Conservation (phyloP, 1,140 invertebrate species). For the Trachelipus rathkii region DNA sequence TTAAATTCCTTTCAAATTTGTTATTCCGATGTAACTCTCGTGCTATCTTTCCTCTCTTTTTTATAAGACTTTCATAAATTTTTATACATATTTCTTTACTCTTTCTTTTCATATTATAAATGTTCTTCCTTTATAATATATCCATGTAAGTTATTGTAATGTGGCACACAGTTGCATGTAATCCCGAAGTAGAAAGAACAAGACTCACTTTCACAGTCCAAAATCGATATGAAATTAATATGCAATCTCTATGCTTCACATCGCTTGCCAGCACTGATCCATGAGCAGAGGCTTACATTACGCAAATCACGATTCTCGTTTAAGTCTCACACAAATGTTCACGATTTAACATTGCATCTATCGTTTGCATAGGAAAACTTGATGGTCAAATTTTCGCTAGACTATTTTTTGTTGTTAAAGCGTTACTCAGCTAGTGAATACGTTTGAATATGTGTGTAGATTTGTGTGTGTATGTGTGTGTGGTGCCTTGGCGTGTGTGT, state of each 20-base stretch:
- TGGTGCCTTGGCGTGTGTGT: no score
- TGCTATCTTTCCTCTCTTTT: no score
- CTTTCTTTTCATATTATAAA: no score
- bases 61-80: no score
- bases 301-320: slow-evolving; percentile 3
- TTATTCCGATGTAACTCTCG: no score
- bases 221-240: background rate
- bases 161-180: background rate
- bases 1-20: no score
- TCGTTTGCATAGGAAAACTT: background rate
- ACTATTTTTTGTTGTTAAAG: background rate
- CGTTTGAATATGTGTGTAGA: background rate
- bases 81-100: no score
- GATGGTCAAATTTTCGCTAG: background rate
- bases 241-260: slow-evolving; percentile 7
- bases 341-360: background rate
- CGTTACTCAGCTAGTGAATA: background rate
- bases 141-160: no score
- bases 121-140: no score
- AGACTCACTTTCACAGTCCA: background rate
- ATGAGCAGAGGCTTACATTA: slow-evolving; percentile 10
- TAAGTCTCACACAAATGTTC: background rate
- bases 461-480: no score
- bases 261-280: background rate
- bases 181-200: background rate